Evolutionary conservation across 2,113 vertebrate species (phyloP), one percentile per base, ranked within the genome.

Genomic region (Anthoscopus minutus): DNA sequence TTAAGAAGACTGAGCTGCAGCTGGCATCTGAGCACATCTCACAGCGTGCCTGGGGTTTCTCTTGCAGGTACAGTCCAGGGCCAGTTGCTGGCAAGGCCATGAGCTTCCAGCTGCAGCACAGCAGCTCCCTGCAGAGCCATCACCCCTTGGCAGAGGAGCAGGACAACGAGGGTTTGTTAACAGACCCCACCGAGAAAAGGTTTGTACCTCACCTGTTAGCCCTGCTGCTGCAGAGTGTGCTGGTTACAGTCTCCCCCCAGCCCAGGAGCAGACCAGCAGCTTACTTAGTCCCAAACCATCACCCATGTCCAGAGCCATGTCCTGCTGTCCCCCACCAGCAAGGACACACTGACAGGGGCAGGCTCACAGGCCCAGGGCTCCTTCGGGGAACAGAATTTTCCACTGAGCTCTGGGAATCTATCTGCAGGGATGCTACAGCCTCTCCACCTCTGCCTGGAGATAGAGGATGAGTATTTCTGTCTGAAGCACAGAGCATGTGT

Each of bases 171-270:
- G 74, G 47, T 47, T 84, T 92, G 48, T 81, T 93, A 61, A 86
- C 87, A 84, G 91, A 96, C 17, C 58, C 93, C 21, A 48, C 96
- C 11, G 98, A 98, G 88, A 93, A 97, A 53, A 96, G 98, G 98
- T 98, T 88, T 89, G 74, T 89, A 17, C 47, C 37, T 35, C 45
- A 28, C 12, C 28, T 42, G n/a, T 66, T 51, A 83, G 81, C 11
- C 9, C 64, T 3, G 3, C 65, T 56, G 50, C 77, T 58, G 80
- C 47, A 48, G 4, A 35, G 3, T 11, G 28, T 0, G 0, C 27
- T 51, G 48, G 38, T 40, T 33, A 50, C 1, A 1, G 62, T 4
- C 45, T 54, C 28, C 23, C 24, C 65, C 10, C 58, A 77, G 89
- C 25, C 57, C 30, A 23, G 38, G 38, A 67, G 24, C 35, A 73